phyloP scores from a whole-genome alignment of 2,888 invertebrate species.

The Trachelus tabidus region DNA sequence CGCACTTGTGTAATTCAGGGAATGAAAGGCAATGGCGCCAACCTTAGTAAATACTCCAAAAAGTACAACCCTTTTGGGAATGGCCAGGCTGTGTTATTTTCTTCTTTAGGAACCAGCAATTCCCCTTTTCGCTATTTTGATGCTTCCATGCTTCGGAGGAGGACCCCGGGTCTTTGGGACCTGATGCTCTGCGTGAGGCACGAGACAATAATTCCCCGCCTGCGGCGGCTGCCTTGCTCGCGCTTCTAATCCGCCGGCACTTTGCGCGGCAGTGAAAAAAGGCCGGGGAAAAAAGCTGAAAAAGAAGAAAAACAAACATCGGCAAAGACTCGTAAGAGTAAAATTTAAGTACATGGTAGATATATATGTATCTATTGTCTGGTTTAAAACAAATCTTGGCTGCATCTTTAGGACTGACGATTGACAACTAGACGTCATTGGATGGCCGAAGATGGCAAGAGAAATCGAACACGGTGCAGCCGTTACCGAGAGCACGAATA shows the following conservation, averaged over 20 bases:
- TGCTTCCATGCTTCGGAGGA: neutral
- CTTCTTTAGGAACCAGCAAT: neutral
- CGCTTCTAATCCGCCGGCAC: constrained; percentile 49
- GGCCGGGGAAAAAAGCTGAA: neutral
- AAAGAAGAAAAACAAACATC: neutral
- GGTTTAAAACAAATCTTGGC: neutral
- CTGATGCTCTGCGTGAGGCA: constrained; percentile 36
- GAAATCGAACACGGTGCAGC: neutral
- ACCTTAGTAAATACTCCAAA: neutral
- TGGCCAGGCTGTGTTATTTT: neutral
- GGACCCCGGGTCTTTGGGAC: constrained; percentile 4
- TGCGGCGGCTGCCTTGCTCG: constrained; percentile 38
- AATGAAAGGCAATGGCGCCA: neutral
- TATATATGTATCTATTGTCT: neutral
- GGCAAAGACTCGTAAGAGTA: neutral
- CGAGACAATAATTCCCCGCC: constrained; percentile 48
- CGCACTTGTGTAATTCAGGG: neutral
- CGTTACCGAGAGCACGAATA: neutral
- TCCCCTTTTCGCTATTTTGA: neutral
- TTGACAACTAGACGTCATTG: neutral
- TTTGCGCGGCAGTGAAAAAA: constrained; percentile 43
- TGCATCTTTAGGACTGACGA: neutral
- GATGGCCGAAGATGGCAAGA: neutral
- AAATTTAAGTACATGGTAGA: neutral
- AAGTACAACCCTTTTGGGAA: neutral